These are phyloP conservation scores for Chloebia gouldiae DNA, from an alignment of 2,113 vertebrate species.

Conservation along the genomic window DNA sequence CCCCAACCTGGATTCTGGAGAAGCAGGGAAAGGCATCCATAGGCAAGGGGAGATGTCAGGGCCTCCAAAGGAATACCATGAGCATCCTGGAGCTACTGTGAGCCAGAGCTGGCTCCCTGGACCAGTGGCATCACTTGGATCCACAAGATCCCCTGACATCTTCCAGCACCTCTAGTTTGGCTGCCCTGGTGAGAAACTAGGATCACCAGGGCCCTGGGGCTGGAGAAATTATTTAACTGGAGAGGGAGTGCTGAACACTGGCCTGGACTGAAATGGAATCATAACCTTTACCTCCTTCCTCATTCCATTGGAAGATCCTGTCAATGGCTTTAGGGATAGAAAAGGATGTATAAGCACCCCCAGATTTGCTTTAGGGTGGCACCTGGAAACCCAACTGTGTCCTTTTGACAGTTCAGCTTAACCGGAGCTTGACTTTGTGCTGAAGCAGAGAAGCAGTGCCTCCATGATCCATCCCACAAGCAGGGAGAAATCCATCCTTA, in stretches of 20 bases:
- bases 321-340: not conserved
- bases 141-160: not conserved
- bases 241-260: not conserved
- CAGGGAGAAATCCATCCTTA: not conserved
- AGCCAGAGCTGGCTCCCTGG: not conserved
- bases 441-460: not conserved
- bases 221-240: not conserved
- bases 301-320: not conserved
- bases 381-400: not conserved
- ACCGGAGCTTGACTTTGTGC: not conserved
- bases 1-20: not conserved
- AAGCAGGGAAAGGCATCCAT: not conserved
- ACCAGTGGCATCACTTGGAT: not conserved
- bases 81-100: not conserved
- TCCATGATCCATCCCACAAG: not conserved
- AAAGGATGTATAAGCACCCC: not conserved
- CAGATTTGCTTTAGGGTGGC: not conserved
- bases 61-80: not conserved
- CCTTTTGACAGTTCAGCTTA: not conserved
- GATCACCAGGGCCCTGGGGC: not conserved
- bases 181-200: not conserved
- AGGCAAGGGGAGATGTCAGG: not conserved
- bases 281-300: not conserved
- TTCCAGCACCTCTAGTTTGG: not conserved
- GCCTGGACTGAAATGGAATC: not conserved